phyloP scores from a whole-genome alignment of 37 sponge, comb jelly and placozoan species.

The Ianthella basta region DNA sequence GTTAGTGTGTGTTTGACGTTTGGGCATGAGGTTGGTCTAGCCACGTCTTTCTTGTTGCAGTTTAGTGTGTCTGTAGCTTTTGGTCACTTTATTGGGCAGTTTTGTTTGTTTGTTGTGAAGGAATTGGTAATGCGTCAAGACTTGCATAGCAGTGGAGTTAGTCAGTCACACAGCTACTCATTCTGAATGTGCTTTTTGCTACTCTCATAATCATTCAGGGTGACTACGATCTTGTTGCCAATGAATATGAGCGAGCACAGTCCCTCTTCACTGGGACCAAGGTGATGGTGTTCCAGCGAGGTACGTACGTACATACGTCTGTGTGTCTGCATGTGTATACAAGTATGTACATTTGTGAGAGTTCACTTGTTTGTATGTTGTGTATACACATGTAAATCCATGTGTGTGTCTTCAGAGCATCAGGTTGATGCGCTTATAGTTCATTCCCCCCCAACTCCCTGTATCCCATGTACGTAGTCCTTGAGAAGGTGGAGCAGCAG shows the following conservation, averaged over 20 bases:
- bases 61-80: too few species aligned
- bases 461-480: constrained; percentile 46
- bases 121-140: too few species aligned
- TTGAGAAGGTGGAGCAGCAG: constrained; percentile 83
- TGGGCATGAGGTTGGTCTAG: too few species aligned
- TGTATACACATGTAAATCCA: not conserved
- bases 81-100: too few species aligned
- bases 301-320: constrained; percentile 14
- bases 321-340: not conserved
- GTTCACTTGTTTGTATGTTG: constrained; percentile 8
- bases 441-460: not conserved
- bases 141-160: too few species aligned
- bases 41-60: too few species aligned
- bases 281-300: constrained; percentile 86
- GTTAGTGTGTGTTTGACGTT: too few species aligned
- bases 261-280: constrained; percentile 85
- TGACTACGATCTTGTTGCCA: constrained; percentile 89
- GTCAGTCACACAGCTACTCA: too few species aligned
- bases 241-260: constrained; percentile 90
- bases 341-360: not conserved
- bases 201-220: too few species aligned
- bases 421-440: too few species aligned
- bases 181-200: too few species aligned
- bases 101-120: too few species aligned
- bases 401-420: not conserved